These are phyloP conservation scores for Argyra leucocephala DNA, from an alignment of 2,888 invertebrate species.

Conservation along the genomic window DNA sequence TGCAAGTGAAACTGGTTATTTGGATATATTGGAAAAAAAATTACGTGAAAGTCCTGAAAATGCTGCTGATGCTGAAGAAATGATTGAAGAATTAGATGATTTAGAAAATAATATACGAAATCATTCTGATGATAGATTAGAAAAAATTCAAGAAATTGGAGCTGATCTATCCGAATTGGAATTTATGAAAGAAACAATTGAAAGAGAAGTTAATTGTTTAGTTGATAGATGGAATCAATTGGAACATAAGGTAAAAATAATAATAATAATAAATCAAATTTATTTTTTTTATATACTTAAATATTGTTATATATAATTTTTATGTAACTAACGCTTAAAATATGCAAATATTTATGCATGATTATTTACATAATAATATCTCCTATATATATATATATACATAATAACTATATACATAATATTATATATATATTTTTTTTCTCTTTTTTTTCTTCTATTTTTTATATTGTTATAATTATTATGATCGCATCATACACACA, in stretches of 20 bases:
- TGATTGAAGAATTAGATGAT: conserved; percentile 81
- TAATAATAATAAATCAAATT: too few relatives aligned
- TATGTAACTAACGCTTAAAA: too few relatives aligned
- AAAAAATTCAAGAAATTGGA: conserved; percentile 66
- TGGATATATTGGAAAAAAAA: conserved; percentile 69
- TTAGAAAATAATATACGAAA: conserved; percentile 70
- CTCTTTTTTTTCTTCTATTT: not conserved
- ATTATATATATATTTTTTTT: too few relatives aligned
- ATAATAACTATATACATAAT: not conserved
- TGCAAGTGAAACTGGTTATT: conserved; percentile 63
- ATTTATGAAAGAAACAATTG: conserved; percentile 61
- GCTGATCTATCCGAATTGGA: conserved; percentile 62
- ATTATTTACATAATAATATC: conserved; percentile 8
- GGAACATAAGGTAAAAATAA: conserved; percentile 52
- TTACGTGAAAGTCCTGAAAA: conserved; percentile 58
- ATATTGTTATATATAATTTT: too few relatives aligned
- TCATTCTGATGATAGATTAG: conserved; percentile 61
- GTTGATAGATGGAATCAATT: conserved; percentile 57
- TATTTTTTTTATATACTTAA: not conserved
- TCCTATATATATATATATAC: conserved; percentile 11
- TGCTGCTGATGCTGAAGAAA: conserved; percentile 83
- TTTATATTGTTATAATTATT: not conserved
- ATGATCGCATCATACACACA: not conserved
- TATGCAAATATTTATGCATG: not conserved
- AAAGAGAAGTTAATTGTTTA: conserved; percentile 55